Percentiles rank a stretch among this genome's conserved stretches.
phyloP scores from a whole-genome alignment of 2,888 invertebrate species.

The Adela reaumurella region DNA sequence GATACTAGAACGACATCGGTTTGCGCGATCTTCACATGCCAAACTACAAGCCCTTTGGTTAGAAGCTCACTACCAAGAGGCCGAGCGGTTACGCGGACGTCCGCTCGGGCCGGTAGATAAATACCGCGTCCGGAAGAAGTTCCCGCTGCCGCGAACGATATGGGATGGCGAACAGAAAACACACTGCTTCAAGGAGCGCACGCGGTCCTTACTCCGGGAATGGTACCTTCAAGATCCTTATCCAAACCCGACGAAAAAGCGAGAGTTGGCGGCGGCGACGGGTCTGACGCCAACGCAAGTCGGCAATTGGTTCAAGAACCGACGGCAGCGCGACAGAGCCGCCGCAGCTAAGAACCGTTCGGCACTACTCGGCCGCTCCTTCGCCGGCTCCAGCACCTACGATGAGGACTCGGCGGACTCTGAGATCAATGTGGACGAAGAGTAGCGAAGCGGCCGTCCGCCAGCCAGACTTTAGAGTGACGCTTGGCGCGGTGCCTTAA shows the following conservation, averaged over 20 bases:
- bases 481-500: no score
- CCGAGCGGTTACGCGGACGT: slow-evolving; percentile 90
- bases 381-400: slow-evolving; percentile 45
- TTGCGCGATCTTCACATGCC: slow-evolving; percentile 92
- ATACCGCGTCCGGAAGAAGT: slow-evolving; percentile 91
- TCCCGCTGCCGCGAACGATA: slow-evolving; percentile 94
- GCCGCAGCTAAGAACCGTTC: slow-evolving; percentile 97
- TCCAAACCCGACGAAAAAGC: slow-evolving; percentile 94
- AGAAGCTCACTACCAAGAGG: slow-evolving; percentile 98
- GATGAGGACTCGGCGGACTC: slow-evolving; percentile 52
- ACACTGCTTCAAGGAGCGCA: slow-evolving; percentile 98
- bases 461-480: no score
- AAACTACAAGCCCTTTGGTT: slow-evolving; percentile 95
- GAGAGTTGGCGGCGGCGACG: slow-evolving; percentile 92
- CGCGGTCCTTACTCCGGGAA: slow-evolving; percentile 89
- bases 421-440: slow-evolving; percentile 52
- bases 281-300: slow-evolving; percentile 93
- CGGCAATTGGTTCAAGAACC: slow-evolving; percentile 98
- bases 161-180: slow-evolving; percentile 99
- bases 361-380: slow-evolving; percentile 51
- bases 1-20: slow-evolving; percentile 91
- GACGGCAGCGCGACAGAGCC: slow-evolving; percentile 92
- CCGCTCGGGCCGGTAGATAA: slow-evolving; percentile 81
- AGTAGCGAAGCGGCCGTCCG: slow-evolving; percentile 24
- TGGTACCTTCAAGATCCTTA: slow-evolving; percentile 99